Percentiles rank a stretch among this genome's conserved stretches.
Conservation (phyloP, 1,140 invertebrate species). For the Kradibia gibbosae region DNA sequence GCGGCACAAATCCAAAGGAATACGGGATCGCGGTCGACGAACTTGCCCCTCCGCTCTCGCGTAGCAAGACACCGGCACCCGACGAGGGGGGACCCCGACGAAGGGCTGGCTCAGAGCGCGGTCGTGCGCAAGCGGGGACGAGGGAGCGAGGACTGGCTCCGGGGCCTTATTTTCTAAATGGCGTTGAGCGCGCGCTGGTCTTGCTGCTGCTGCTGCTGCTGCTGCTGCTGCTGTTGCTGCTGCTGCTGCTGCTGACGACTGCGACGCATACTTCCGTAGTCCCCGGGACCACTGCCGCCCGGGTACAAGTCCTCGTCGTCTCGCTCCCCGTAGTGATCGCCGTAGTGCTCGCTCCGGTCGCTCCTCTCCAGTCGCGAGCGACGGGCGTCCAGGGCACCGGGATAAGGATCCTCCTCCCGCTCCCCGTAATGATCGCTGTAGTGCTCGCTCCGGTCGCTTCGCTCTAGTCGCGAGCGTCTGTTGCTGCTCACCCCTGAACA, state of each 20-base stretch:
- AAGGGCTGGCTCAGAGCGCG: conserved; percentile 61
- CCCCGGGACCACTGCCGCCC: conserved; percentile 51
- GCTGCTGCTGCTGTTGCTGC: conserved; percentile 50
- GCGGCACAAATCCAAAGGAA: too few species aligned
- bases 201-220: conserved; percentile 60
- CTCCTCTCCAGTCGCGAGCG: conserved; percentile 66
- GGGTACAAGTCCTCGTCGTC: conserved; percentile 64
- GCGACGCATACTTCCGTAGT: conserved; percentile 56
- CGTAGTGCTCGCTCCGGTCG: conserved; percentile 65
- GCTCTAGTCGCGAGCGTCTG: conserved; percentile 66
- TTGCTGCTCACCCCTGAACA: conserved; percentile 49
- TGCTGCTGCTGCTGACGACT: conserved; percentile 11
- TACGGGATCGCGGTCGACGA: not conserved
- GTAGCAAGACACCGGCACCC: not conserved
- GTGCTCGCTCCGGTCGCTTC: conserved; percentile 55
- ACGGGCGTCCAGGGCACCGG: conserved; percentile 49
- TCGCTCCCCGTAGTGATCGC: conserved; percentile 65
- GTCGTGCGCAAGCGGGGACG: conserved; percentile 71
- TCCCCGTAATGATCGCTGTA: conserved; percentile 66
- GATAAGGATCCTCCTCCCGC: conserved; percentile 64
- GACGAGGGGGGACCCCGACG: not conserved
- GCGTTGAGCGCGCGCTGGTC: conserved; percentile 68
- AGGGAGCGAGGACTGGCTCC: conserved; percentile 70
- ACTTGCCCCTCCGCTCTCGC: not conserved
- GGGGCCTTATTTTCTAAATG: conserved; percentile 73